A percentile compares a stretch with the other conserved stretches of the same genome.
Evolutionary conservation across 2,113 vertebrate genomes (phyloP).

Genomic region (Pteruthius melanotis): DNA sequence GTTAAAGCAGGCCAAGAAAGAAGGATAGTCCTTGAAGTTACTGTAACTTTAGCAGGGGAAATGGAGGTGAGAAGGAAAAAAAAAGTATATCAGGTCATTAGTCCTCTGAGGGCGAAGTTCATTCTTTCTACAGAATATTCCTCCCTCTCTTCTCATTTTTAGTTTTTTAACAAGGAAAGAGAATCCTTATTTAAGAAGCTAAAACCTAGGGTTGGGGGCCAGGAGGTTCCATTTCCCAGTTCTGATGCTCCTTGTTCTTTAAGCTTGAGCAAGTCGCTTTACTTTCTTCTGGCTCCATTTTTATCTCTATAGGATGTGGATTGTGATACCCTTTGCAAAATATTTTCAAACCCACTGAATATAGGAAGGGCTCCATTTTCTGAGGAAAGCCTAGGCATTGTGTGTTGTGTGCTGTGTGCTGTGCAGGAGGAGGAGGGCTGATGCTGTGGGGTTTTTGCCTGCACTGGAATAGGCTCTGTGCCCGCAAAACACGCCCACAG

Average conservation of each 20-base stretch:
- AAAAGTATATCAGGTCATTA: constrained; percentile 28
- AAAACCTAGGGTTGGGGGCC: background rate
- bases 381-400: background rate
- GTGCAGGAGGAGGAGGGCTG: background rate
- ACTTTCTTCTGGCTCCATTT: background rate
- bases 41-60: background rate
- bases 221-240: constrained; percentile 9
- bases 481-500: fast-evolving
- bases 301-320: background rate
- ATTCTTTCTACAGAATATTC: background rate
- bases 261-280: background rate
- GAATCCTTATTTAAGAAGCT: background rate
- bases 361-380: background rate
- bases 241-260: background rate
- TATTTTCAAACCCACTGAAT: background rate
- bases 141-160: background rate
- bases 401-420: background rate
- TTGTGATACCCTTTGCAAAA: background rate
- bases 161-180: constrained; percentile 38
- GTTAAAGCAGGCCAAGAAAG: background rate
- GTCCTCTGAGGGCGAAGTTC: constrained; percentile 9
- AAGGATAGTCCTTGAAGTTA: constrained; percentile 1
- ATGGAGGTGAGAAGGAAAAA: background rate
- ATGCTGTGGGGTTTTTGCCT: background rate
- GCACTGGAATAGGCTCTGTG: background rate